Conservation (phyloP, 2,113 vertebrate species). For the Notothenia rossii region DNA sequence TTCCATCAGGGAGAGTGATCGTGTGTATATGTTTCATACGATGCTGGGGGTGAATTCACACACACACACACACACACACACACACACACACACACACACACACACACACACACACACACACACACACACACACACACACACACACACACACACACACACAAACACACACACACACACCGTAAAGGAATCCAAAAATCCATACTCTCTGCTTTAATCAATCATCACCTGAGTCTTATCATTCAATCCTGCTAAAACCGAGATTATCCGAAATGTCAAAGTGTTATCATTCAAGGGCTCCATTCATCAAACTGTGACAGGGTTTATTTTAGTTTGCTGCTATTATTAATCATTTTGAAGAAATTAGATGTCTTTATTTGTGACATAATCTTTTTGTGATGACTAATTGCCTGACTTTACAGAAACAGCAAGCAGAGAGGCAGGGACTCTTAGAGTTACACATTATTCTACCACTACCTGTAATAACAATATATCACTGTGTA, state of each 20-base stretch:
- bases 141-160: too few species aligned
- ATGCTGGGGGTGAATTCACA: conserved; percentile 39
- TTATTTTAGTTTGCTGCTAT: conserved; percentile 11
- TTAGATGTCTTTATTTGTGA: conserved; percentile 22
- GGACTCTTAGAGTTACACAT: background rate
- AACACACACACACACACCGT: too few species aligned
- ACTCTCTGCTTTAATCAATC: conserved; percentile 16
- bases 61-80: too few species aligned
- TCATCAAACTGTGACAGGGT: conserved; percentile 37
- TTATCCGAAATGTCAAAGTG: conserved; percentile 26
- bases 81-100: too few species aligned
- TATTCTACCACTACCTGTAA: background rate
- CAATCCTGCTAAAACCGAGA: conserved; percentile 27
- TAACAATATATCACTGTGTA: background rate
- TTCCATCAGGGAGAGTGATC: conserved; percentile 52
- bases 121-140: too few species aligned
- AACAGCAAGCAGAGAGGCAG: background rate
- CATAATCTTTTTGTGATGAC: background rate
- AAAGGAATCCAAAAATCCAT: background rate
- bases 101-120: too few species aligned
- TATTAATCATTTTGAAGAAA: conserved; percentile 46
- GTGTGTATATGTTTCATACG: conserved; percentile 23
- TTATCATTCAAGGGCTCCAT: conserved; percentile 49
- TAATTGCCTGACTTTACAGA: background rate
- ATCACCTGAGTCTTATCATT: conserved; percentile 39